Evolutionary conservation across 2,113 vertebrate genomes (phyloP).

Genomic region (Mesoclemmys tuberculata): DNA sequence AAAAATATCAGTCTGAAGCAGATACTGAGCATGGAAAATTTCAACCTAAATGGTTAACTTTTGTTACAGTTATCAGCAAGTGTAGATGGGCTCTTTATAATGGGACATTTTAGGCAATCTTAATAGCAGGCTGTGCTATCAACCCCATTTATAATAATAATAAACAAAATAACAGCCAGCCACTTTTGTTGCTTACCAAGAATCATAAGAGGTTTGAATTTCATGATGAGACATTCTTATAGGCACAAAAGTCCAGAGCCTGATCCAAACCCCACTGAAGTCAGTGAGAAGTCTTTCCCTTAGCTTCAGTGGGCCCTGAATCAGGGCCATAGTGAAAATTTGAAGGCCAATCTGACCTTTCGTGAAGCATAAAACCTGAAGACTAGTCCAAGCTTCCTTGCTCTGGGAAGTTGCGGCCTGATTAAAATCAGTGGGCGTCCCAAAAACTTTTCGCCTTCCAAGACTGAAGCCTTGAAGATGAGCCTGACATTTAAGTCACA

Average conservation of each 20-base stretch:
- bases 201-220: neutral
- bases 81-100: conserved; percentile 5
- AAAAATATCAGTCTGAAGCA: conserved; percentile 31
- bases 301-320: conserved; percentile 15
- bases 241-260: conserved; percentile 23
- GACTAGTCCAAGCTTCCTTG: conserved; percentile 31
- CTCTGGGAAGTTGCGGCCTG: conserved; percentile 24
- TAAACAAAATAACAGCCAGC: conserved; percentile 37
- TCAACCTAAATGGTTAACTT: neutral
- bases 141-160: neutral
- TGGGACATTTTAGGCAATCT: neutral
- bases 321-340: conserved; percentile 5
- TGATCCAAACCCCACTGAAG: conserved; percentile 38
- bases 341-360: conserved; percentile 53
- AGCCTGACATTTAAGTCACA: conserved; percentile 55
- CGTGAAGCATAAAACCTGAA: conserved; percentile 14
- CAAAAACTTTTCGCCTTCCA: conserved; percentile 33
- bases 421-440: conserved; percentile 49
- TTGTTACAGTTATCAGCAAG: neutral
- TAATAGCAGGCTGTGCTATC: conserved; percentile 31
- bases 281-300: conserved; percentile 6
- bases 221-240: conserved; percentile 4
- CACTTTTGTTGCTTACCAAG: conserved; percentile 1
- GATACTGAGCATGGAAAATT: conserved; percentile 17
- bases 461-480: conserved; percentile 33